phyloP scores from a whole-genome alignment of 2,113 vertebrate species.

The Arenaria interpres region DNA sequence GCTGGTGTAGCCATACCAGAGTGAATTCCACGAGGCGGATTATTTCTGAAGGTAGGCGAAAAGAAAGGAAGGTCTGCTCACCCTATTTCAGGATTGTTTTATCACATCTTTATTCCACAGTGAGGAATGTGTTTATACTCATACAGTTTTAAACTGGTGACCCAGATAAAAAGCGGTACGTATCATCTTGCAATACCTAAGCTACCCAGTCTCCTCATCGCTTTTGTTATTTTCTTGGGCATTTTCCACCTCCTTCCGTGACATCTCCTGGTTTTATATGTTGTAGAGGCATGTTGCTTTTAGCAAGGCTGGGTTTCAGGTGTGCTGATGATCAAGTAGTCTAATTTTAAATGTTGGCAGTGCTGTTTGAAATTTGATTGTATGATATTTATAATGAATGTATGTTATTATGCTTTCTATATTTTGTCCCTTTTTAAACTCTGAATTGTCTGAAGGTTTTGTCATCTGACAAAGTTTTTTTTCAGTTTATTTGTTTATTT shows the following conservation, averaged over 20 bases:
- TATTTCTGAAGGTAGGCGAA: background rate
- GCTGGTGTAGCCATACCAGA: rapidly evolving
- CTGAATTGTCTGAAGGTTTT: background rate
- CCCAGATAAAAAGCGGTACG: background rate
- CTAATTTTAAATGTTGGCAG: background rate
- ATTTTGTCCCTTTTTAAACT: background rate
- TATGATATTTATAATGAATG: background rate
- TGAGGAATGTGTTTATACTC: background rate
- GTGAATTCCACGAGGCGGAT: background rate
- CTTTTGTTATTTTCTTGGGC: background rate
- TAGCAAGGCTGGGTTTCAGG: background rate
- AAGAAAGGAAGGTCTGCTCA: background rate
- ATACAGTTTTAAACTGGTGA: background rate
- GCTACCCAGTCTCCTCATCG: background rate
- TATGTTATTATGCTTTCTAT: background rate
- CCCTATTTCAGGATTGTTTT: background rate
- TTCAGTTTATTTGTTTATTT: background rate
- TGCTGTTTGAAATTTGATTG: background rate
- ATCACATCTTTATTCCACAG: background rate
- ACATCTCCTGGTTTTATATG: background rate
- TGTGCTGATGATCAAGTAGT: background rate
- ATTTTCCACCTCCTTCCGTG: background rate
- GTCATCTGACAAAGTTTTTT: background rate
- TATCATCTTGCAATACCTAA: background rate
- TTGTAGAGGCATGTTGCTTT: background rate